Percentiles rank a stretch among this genome's conserved stretches.
Evolutionary conservation across 2,888 invertebrate species (phyloP).

Genomic region (Andricus quercusramuli): DNA sequence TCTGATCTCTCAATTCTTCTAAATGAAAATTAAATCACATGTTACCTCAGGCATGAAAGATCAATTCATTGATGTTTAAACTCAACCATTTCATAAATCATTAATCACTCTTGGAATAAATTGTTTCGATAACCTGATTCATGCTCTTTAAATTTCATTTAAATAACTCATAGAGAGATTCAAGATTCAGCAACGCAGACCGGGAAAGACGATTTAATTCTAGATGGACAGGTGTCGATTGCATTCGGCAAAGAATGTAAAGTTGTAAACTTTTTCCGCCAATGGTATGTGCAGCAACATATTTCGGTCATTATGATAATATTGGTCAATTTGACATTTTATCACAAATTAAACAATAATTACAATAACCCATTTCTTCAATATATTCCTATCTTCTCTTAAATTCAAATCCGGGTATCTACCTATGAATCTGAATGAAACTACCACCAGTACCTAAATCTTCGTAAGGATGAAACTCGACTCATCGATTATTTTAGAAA

Average conservation of each 20-base stretch:
- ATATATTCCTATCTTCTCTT: neutral
- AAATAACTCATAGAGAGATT: constrained; percentile 6
- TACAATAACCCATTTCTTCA: neutral
- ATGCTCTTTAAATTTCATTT: neutral
- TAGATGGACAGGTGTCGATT: constrained; percentile 47
- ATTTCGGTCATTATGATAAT: neutral
- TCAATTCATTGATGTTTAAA: neutral
- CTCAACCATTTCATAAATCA: neutral
- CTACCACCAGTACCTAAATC: neutral
- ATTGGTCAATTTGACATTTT: neutral
- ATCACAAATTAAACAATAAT: neutral
- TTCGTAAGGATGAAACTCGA: constrained; percentile 6
- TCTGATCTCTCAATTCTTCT: constrained; percentile 6
- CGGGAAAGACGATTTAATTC: constrained; percentile 46
- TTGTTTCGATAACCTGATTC: neutral
- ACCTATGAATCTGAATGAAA: neutral
- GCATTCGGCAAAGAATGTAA: constrained; percentile 21
- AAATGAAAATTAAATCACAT: neutral
- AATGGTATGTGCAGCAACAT: neutral
- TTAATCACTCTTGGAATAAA: neutral
- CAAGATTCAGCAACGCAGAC: constrained; percentile 44
- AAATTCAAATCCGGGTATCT: neutral
- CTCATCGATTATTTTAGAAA: constrained; percentile 23
- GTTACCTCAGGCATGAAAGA: neutral
- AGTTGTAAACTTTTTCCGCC: neutral